Conservation (phyloP, 2,888 invertebrate species). For the Limenitis camilla region DNA sequence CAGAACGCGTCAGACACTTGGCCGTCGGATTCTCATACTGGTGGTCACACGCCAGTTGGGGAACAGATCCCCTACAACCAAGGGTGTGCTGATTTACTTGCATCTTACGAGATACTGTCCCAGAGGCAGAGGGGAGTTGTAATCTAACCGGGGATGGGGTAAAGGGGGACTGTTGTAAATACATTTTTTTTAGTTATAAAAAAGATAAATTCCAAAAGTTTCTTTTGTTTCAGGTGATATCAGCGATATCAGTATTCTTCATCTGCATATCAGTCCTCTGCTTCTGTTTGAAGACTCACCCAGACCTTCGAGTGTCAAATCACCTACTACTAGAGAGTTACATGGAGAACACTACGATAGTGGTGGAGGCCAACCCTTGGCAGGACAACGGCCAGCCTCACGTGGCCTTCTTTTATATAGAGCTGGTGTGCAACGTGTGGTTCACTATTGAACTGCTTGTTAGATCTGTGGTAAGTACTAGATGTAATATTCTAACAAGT, state of each 20-base stretch:
- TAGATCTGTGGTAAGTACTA: constrained; percentile 84
- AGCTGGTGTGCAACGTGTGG: constrained; percentile 96
- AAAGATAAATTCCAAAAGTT: neutral
- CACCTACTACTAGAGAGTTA: constrained; percentile 29
- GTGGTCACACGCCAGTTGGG: too few species aligned
- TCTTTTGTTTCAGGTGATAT: constrained; percentile 81
- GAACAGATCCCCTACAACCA: too few species aligned
- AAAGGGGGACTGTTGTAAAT: too few species aligned
- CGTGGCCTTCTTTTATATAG: constrained; percentile 91
- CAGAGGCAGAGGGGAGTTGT: too few species aligned
- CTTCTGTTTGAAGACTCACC: constrained; percentile 97
- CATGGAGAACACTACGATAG: constrained; percentile 30
- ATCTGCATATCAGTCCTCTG: constrained; percentile 96
- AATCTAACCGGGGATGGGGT: too few species aligned
- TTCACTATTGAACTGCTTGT: constrained; percentile 94
- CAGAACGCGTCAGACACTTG: too few species aligned
- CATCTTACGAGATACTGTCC: too few species aligned
- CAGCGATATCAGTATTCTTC: constrained; percentile 94
- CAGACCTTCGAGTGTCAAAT: constrained; percentile 82
- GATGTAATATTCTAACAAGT: neutral
- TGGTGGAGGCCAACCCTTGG: constrained; percentile 47
- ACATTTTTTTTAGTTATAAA: too few species aligned
- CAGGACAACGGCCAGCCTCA: constrained; percentile 76
- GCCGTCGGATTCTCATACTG: too few species aligned
- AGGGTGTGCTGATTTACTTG: too few species aligned